Percentiles rank a stretch among this genome's conserved stretches.
Conservation (phyloP, 1,140 invertebrate species). For the Caenorhabditis tropicalis region DNA sequence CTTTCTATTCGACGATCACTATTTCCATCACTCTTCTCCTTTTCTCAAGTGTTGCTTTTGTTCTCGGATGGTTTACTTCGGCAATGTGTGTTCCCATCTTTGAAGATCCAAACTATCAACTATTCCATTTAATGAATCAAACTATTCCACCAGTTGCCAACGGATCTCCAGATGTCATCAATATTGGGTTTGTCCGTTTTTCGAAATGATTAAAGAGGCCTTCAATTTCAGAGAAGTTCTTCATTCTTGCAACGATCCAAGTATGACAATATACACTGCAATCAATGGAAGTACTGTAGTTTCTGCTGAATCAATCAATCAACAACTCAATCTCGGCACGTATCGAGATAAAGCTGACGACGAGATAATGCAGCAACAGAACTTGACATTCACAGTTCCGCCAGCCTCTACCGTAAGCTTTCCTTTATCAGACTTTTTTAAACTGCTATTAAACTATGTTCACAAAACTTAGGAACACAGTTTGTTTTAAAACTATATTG, state of each 20-base stretch:
- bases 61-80: slow-evolving; percentile 11
- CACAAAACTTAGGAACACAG: no score
- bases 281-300: background rate
- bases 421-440: no score
- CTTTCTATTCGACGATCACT: slow-evolving; percentile 1
- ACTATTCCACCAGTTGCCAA: background rate
- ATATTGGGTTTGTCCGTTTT: background rate
- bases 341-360: background rate
- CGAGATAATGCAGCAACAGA: slow-evolving; percentile 1
- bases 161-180: background rate
- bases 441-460: background rate
- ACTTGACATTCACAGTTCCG: background rate
- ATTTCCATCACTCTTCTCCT: slow-evolving; percentile 14
- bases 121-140: slow-evolving; percentile 19
- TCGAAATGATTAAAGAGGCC: background rate
- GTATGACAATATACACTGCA: background rate
- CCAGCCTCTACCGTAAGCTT: background rate
- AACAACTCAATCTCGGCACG: background rate
- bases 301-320: background rate
- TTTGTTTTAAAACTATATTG: no score
- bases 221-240: background rate
- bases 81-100: slow-evolving; percentile 15
- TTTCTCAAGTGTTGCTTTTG: background rate
- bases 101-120: background rate
- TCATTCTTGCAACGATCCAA: background rate